A percentile compares a stretch with the other conserved stretches of the same genome.
Evolutionary conservation across 37 sponge, comb jelly and placozoan species (phyloP).

Genomic region (Crambe crambe): DNA sequence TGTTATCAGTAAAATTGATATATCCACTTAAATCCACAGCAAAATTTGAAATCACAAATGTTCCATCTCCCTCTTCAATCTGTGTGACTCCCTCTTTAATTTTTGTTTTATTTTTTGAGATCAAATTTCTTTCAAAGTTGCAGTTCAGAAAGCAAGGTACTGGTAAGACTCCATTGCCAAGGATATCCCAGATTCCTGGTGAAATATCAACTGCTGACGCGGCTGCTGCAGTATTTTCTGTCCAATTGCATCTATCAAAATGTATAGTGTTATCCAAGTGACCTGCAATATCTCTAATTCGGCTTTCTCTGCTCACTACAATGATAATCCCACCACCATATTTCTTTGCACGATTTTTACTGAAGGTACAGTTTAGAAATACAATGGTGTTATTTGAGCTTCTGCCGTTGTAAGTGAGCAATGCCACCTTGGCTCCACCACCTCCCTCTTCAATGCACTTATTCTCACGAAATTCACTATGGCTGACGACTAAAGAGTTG

Average conservation of each 20-base stretch:
- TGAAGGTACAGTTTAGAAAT: not conserved
- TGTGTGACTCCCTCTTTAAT: not conserved
- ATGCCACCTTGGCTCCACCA: not conserved
- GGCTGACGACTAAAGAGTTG: not conserved
- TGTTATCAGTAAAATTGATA: not conserved
- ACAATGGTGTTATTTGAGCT: not conserved
- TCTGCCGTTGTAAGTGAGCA: not conserved
- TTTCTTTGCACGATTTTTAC: not conserved
- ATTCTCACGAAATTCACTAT: not conserved
- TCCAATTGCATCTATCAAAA: constrained; percentile 1
- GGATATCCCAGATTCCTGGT: not conserved
- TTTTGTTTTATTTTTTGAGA: not conserved
- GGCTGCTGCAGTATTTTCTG: not conserved
- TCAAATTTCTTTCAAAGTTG: not conserved
- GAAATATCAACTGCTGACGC: not conserved
- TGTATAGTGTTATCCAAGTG: not conserved
- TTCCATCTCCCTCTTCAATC: not conserved
- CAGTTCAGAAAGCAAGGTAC: constrained; percentile 1
- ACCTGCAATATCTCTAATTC: not conserved
- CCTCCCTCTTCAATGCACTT: not conserved
- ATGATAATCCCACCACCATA: not conserved
- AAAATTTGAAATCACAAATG: not conserved
- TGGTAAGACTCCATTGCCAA: not conserved
- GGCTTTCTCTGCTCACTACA: not conserved
- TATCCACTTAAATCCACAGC: not conserved